These are phyloP conservation scores for Sebastes vulpes DNA, from an alignment of 2,797 vertebrate species.

Conservation along the genomic window DNA sequence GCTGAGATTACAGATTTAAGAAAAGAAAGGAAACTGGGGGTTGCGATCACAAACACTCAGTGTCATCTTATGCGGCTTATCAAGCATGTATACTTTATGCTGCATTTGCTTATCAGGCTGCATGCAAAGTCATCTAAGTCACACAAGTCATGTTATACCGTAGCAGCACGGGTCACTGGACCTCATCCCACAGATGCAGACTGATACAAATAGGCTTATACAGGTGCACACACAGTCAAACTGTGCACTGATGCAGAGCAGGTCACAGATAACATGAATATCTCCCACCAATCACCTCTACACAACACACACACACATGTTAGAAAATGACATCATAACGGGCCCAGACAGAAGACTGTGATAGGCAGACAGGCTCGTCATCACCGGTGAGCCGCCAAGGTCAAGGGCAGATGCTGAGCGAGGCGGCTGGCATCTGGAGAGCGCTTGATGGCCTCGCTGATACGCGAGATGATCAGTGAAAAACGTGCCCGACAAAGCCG, in stretches of 20 bases:
- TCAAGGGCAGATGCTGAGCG: conserved; percentile 62
- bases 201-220: not conserved
- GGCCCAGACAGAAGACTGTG: conserved; percentile 27
- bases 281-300: conserved; percentile 5
- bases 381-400: conserved; percentile 43
- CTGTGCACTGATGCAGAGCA: not conserved
- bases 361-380: not conserved
- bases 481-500: conserved; percentile 12
- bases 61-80: not conserved
- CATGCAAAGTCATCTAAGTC: not conserved
- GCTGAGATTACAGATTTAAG: conserved; percentile 18
- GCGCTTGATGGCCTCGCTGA: not conserved
- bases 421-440: conserved; percentile 31
- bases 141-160: not conserved
- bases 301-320: not conserved
- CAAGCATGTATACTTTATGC: not conserved
- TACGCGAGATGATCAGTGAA: conserved; percentile 12
- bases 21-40: not conserved
- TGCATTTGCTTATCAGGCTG: not conserved
- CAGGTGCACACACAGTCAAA: not conserved
- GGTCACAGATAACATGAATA: conserved; percentile 6
- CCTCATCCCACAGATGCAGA: not conserved
- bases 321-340: conserved; percentile 25
- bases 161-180: not conserved
- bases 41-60: not conserved